phyloP scores from a whole-genome alignment of 1,140 invertebrate genomes.

The Stegodyphus mimosarum region DNA sequence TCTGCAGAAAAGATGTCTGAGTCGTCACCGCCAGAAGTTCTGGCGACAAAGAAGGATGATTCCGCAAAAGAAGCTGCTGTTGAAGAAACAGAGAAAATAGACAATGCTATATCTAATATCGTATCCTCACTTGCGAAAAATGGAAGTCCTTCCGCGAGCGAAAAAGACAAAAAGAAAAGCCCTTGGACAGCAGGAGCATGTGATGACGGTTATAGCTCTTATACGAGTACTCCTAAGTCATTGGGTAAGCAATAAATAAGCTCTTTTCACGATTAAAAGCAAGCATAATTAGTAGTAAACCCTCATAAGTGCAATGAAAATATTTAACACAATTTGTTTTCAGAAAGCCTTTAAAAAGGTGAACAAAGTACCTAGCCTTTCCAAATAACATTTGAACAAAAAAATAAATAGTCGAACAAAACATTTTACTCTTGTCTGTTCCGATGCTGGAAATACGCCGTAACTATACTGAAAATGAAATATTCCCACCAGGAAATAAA shows the following conservation, averaged over 20 bases:
- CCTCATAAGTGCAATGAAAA: too few relatives aligned
- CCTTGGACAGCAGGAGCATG: conserved; percentile 31
- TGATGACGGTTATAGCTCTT: conserved; percentile 62
- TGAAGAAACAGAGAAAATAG: conserved; percentile 20
- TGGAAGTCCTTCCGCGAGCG: conserved; percentile 30
- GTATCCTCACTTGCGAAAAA: conserved; percentile 31
- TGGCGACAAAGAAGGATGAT: conserved; percentile 11
- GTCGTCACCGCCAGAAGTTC: conserved; percentile 20
- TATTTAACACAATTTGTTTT: too few relatives aligned
- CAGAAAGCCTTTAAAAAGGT: too few relatives aligned
- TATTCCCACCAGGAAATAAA: too few relatives aligned
- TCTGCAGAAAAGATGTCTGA: conserved; percentile 28
- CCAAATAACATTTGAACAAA: too few relatives aligned
- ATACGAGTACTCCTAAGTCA: conserved; percentile 61
- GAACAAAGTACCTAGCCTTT: too few relatives aligned
- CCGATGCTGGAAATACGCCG: too few relatives aligned
- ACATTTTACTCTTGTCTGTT: too few relatives aligned
- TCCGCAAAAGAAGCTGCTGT: neutral
- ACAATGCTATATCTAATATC: conserved; percentile 50
- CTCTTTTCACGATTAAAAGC: too few relatives aligned
- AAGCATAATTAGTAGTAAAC: too few relatives aligned
- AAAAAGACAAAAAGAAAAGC: conserved; percentile 51
- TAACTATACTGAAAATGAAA: too few relatives aligned
- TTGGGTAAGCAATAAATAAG: conserved; percentile 33
- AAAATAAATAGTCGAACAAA: too few relatives aligned